These are phyloP conservation scores for Forbesichthys papilliferus DNA, from an alignment of 2,113 vertebrate genomes.

Conservation along the genomic window DNA sequence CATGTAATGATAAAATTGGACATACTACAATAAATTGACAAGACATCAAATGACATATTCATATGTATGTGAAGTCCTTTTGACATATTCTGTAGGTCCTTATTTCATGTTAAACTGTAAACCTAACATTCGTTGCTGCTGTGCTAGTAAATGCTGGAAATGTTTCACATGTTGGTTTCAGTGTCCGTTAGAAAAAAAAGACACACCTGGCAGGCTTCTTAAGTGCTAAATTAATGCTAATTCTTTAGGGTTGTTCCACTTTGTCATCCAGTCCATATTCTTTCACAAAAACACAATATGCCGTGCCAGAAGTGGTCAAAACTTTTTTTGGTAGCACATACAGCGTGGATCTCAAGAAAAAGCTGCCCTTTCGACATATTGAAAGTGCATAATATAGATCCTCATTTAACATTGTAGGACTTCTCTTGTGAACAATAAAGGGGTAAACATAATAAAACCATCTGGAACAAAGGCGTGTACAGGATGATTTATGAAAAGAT, in stretches of 20 bases:
- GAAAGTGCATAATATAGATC: slow-evolving; percentile 27
- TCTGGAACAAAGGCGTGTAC: slow-evolving; percentile 33
- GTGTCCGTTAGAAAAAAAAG: slow-evolving; percentile 13
- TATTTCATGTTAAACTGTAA: slow-evolving; percentile 6
- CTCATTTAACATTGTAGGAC: slow-evolving; percentile 9
- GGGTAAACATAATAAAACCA: slow-evolving; percentile 25
- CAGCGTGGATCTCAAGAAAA: slow-evolving; percentile 26
- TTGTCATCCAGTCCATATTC: neutral
- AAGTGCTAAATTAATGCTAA: slow-evolving; percentile 11
- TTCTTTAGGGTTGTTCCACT: slow-evolving; percentile 1
- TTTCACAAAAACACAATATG: neutral
- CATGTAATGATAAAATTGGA: slow-evolving; percentile 31
- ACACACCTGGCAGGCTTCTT: slow-evolving; percentile 41
- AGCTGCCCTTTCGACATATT: slow-evolving; percentile 14
- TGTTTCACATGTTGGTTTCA: slow-evolving; percentile 13
- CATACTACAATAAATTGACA: slow-evolving; percentile 41
- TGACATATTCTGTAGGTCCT: slow-evolving; percentile 17
- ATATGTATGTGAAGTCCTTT: slow-evolving; percentile 22
- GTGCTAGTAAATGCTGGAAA: slow-evolving; percentile 35
- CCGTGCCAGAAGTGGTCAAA: neutral
- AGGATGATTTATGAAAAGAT: slow-evolving; percentile 35
- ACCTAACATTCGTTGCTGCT: slow-evolving; percentile 7
- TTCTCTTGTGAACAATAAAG: slow-evolving; percentile 31
- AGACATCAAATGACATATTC: slow-evolving; percentile 7
- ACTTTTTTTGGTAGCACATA: slow-evolving; percentile 15